Percentiles rank a stretch among this genome's conserved stretches.
Conservation (phyloP, 2,888 invertebrate species). For the Pheosia tremula region DNA sequence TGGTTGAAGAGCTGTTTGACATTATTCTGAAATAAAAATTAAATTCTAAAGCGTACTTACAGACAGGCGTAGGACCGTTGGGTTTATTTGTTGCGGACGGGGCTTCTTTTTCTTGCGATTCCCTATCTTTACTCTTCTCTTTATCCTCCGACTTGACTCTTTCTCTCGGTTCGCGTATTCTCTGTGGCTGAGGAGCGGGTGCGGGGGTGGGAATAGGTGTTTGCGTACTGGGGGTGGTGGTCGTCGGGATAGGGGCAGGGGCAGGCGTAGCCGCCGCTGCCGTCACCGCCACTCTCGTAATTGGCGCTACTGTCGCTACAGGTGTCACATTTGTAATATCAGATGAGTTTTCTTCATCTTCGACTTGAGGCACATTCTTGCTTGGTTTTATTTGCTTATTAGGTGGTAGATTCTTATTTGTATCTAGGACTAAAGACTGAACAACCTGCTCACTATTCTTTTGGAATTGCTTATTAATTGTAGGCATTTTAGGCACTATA, state of each 20-base stretch:
- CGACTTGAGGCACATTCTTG: constrained; percentile 68
- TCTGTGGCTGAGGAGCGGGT: constrained; percentile 57
- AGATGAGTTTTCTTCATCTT: constrained; percentile 54
- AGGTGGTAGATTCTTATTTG: constrained; percentile 63
- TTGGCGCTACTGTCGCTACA: constrained; percentile 27
- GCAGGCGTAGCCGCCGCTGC: constrained; percentile 27
- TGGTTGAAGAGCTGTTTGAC: no score
- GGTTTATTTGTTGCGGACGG: constrained; percentile 34
- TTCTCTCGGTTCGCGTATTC: constrained; percentile 62
- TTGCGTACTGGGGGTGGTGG: constrained; percentile 21
- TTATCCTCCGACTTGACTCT: constrained; percentile 59
- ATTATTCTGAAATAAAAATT: background rate
- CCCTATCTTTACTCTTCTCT: constrained; percentile 45
- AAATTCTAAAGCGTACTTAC: constrained; percentile 50
- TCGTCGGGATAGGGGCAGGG: constrained; percentile 23
- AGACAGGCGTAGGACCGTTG: constrained; percentile 59
- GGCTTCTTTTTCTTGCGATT: constrained; percentile 43
- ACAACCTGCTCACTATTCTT: constrained; percentile 65
- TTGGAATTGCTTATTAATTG: constrained; percentile 68
- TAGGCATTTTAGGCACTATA: constrained; percentile 84
- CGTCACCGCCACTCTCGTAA: constrained; percentile 29
- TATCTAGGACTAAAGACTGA: constrained; percentile 68
- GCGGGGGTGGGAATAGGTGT: constrained; percentile 25
- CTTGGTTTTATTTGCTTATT: constrained; percentile 63
- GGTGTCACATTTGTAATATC: constrained; percentile 35